Evolutionary conservation across 1,140 invertebrate species (phyloP).

Genomic region (Hylaeus anthracinus): DNA sequence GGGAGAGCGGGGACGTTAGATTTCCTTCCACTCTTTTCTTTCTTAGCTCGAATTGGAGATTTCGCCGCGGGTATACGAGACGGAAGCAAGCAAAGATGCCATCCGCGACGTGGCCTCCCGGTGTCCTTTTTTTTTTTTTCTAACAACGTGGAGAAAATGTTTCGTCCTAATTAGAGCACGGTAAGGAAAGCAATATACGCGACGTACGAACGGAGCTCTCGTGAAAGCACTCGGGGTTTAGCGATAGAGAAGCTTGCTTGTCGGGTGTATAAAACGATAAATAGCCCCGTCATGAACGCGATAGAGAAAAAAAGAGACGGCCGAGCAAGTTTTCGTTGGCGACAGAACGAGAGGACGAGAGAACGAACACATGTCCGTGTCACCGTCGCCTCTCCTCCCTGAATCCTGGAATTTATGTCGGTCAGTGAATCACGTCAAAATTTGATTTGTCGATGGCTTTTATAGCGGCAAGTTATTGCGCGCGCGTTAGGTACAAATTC

Average conservation of each 20-base stretch:
- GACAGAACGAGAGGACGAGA: constrained; percentile 47
- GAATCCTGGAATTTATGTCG: constrained; percentile 78
- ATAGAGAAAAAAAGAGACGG: constrained; percentile 45
- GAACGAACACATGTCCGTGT: constrained; percentile 78
- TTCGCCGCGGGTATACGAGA: constrained; percentile 62
- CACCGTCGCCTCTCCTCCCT: constrained; percentile 76
- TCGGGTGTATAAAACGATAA: constrained; percentile 73
- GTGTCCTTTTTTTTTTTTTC: constrained; percentile 24
- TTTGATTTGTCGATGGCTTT: constrained; percentile 82
- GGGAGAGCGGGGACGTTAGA: constrained; percentile 26
- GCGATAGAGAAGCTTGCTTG: constrained; percentile 69
- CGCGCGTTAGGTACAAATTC: constrained; percentile 79
- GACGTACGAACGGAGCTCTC: constrained; percentile 15
- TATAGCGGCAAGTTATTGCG: constrained; percentile 81
- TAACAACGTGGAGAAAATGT: constrained; percentile 6
- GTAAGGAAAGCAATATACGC: background rate
- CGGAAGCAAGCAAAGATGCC: constrained; percentile 50
- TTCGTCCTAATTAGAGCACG: constrained; percentile 14
- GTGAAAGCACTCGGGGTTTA: constrained; percentile 35
- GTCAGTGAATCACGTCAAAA: constrained; percentile 81
- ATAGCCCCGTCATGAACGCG: constrained; percentile 64
- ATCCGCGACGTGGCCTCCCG: constrained; percentile 20
- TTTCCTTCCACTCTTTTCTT: constrained; percentile 31
- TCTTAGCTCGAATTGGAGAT: constrained; percentile 60
- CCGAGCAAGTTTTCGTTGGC: constrained; percentile 28